These are phyloP conservation scores for Stegodyphus mimosarum DNA, from an alignment of 1,140 invertebrate species.

Conservation along the genomic window DNA sequence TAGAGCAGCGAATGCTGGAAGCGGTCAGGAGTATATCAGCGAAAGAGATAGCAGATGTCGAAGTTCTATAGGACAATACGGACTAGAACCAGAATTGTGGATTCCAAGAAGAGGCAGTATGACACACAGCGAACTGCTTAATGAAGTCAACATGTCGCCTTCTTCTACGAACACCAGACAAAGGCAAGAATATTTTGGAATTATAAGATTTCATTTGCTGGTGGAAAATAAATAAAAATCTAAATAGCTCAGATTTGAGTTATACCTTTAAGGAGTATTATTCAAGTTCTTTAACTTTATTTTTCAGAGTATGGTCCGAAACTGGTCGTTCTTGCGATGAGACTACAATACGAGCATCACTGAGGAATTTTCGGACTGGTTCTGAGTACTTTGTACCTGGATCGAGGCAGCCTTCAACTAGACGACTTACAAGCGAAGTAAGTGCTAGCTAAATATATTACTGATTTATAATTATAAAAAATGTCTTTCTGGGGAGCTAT, in stretches of 20 bases:
- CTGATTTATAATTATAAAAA: too few species aligned
- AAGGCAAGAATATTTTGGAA: slow-evolving; percentile 6
- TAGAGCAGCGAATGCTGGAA: slow-evolving; percentile 24
- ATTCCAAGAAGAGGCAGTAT: background rate
- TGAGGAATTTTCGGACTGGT: slow-evolving; percentile 2
- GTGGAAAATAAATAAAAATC: background rate
- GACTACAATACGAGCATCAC: slow-evolving; percentile 51
- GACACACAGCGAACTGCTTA: slow-evolving; percentile 2
- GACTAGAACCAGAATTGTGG: slow-evolving; percentile 35
- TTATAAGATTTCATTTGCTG: background rate
- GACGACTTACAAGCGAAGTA: slow-evolving; percentile 34
- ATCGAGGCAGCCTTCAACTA: slow-evolving; percentile 19
- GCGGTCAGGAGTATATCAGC: slow-evolving; percentile 35
- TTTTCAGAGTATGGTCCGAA: slow-evolving; percentile 28
- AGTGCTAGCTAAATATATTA: too few species aligned
- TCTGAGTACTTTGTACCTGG: slow-evolving; percentile 34
- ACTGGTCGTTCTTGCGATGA: slow-evolving; percentile 54
- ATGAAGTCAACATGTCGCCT: slow-evolving; percentile 31
- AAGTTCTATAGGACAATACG: slow-evolving; percentile 20
- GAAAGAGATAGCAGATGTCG: slow-evolving; percentile 25
- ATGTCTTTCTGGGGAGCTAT: too few species aligned
- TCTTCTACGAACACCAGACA: slow-evolving; percentile 24
- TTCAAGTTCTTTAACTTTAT: too few species aligned
- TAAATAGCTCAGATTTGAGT: too few species aligned
- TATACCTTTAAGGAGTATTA: too few species aligned